Percentiles rank a stretch among this genome's conserved stretches.
phyloP scores from a whole-genome alignment of 1,140 invertebrate species.

The Procambarus clarkii region DNA sequence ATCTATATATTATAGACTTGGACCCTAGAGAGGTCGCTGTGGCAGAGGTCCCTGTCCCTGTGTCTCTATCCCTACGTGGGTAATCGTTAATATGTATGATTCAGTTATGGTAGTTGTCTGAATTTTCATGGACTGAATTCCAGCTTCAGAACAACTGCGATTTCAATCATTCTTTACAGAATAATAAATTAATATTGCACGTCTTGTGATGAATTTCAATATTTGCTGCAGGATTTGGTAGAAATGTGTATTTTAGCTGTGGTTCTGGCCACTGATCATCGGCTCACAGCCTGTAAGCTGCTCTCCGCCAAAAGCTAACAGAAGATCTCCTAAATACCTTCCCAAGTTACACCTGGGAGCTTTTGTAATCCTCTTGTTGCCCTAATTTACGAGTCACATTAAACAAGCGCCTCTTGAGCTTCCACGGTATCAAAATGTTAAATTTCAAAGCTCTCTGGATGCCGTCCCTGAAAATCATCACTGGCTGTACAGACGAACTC shows the following conservation, averaged over 20 bases:
- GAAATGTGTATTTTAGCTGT: neutral
- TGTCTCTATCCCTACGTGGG: no score
- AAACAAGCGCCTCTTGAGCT: neutral
- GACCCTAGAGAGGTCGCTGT: no score
- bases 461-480: no score
- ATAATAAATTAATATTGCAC: no score
- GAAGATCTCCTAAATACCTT: conserved; percentile 6
- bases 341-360: neutral
- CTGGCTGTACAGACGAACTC: no score
- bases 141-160: no score
- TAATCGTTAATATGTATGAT: no score
- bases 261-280: neutral
- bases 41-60: no score
- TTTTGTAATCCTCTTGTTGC: conserved; percentile 7
- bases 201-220: neutral
- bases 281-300: neutral
- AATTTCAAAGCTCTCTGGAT: neutral
- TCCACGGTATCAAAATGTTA: neutral
- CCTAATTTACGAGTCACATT: neutral
- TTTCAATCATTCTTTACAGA: no score
- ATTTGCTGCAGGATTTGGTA: neutral
- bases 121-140: no score
- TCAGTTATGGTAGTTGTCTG: no score
- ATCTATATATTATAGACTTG: no score
- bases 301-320: neutral